Conservation (phyloP, 64 coral and sea anemone genomes). For the Actinia tenebrosa region DNA sequence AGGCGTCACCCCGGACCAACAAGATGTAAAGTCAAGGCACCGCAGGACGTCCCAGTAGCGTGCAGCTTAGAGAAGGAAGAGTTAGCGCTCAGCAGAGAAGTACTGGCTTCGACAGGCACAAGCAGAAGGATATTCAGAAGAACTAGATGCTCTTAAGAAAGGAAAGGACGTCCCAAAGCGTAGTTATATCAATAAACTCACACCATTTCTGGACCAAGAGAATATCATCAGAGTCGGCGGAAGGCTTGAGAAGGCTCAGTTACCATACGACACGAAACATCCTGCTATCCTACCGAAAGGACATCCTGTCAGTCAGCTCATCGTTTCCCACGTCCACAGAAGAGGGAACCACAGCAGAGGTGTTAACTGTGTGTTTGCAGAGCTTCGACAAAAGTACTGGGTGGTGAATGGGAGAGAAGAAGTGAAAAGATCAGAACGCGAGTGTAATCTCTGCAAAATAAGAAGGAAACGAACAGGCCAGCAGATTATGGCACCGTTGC, state of each 20-base stretch:
- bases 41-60: background rate
- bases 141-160: background rate
- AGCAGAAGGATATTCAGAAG: background rate
- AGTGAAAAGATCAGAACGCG: conserved; percentile 11
- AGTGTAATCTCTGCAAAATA: conserved; percentile 27
- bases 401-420: conserved; percentile 32
- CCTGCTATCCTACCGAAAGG: conserved; percentile 14
- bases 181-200: background rate
- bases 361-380: conserved; percentile 17
- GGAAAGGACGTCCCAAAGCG: background rate
- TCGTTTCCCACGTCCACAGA: conserved; percentile 1
- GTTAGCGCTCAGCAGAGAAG: conserved; percentile 28
- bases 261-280: conserved; percentile 20
- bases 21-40: background rate
- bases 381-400: conserved; percentile 31
- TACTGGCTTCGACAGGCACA: conserved; percentile 20
- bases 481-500: conserved; percentile 33
- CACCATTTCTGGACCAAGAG: conserved; percentile 9
- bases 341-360: conserved; percentile 2
- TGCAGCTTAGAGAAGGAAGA: conserved; percentile 17
- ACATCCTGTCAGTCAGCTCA: conserved; percentile 3
- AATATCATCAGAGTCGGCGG: conserved; percentile 22
- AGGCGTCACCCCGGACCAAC: background rate
- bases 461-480: background rate
- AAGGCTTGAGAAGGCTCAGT: background rate